These are phyloP conservation scores for Cygnus buccinator DNA, from an alignment of 2,113 vertebrate genomes.

Conservation along the genomic window DNA sequence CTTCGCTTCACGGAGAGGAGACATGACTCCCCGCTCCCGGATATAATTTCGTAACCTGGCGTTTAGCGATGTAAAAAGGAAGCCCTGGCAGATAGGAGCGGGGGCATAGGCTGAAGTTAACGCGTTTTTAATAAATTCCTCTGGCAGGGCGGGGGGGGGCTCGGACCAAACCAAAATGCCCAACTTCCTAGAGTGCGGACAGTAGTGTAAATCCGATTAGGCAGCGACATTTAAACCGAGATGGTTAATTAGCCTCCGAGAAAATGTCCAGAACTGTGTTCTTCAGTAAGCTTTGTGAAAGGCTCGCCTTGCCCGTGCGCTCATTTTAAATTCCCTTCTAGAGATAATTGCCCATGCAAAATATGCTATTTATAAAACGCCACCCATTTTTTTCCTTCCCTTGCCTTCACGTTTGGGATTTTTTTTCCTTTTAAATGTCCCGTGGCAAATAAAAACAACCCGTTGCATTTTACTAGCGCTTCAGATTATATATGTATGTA, in stretches of 20 bases:
- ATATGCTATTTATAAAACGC: conserved; percentile 3
- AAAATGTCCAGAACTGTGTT: not conserved
- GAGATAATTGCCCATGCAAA: not conserved
- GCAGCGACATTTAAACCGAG: not conserved
- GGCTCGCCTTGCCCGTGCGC: not conserved
- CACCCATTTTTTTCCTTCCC: not conserved
- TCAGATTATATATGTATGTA: not conserved
- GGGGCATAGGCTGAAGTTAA: not conserved
- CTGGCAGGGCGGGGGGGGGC: too few relatives aligned
- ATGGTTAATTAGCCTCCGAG: not conserved
- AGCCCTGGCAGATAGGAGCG: not conserved
- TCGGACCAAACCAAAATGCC: conserved; percentile 11
- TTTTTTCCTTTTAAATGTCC: not conserved
- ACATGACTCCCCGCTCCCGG: not conserved
- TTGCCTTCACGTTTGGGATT: not conserved
- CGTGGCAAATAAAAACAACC: not conserved
- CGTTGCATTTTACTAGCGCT: not conserved
- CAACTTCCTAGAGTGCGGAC: not conserved
- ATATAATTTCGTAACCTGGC: not conserved
- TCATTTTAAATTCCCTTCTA: not conserved
- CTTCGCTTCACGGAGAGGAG: not conserved
- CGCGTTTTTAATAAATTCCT: not conserved
- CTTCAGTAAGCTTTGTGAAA: not conserved
- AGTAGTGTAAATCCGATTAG: conserved; percentile 21
- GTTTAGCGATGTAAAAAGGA: not conserved